phyloP scores from a whole-genome alignment of 2,888 invertebrate species.

The Eupeodes luniger region DNA sequence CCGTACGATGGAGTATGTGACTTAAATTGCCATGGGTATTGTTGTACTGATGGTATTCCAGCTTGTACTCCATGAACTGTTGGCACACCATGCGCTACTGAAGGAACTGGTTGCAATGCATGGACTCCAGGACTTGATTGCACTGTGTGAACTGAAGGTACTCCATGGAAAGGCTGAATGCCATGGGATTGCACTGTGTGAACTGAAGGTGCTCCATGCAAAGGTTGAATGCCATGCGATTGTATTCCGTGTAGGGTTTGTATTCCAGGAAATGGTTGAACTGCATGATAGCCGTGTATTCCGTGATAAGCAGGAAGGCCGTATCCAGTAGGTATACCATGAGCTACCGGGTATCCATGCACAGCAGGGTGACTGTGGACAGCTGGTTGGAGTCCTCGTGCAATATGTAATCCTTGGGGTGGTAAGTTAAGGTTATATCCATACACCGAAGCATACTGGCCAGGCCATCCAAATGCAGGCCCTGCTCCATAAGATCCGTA shows the following conservation, averaged over 20 bases:
- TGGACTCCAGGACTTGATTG: slow-evolving; percentile 73
- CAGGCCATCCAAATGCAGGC: slow-evolving; percentile 79
- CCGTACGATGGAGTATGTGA: slow-evolving; percentile 51
- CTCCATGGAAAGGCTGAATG: slow-evolving; percentile 35
- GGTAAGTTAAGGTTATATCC: slow-evolving; percentile 81
- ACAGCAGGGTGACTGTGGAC: slow-evolving; percentile 28
- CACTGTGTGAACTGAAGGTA: slow-evolving; percentile 41
- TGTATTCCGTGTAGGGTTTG: slow-evolving; percentile 24
- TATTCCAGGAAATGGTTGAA: slow-evolving; percentile 37
- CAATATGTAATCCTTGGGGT: slow-evolving; percentile 69
- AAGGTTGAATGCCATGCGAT: slow-evolving; percentile 25
- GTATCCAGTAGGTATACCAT: slow-evolving; percentile 55
- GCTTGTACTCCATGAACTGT: slow-evolving; percentile 18
- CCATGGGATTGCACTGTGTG: slow-evolving; percentile 38
- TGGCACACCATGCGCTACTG: slow-evolving; percentile 68
- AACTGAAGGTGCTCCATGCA: slow-evolving; percentile 39
- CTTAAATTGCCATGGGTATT: slow-evolving; percentile 51
- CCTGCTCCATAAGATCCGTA: slow-evolving; percentile 58
- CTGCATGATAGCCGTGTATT: slow-evolving; percentile 55
- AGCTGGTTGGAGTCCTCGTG: slow-evolving; percentile 50
- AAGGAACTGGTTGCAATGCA: slow-evolving; percentile 65
- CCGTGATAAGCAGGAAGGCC: slow-evolving; percentile 69
- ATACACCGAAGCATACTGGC: slow-evolving; percentile 81
- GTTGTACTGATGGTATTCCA: slow-evolving; percentile 65
- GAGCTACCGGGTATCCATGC: slow-evolving; percentile 41